These are phyloP conservation scores for Actinia tenebrosa DNA, from an alignment of 64 coral and sea anemone species.

Conservation along the genomic window DNA sequence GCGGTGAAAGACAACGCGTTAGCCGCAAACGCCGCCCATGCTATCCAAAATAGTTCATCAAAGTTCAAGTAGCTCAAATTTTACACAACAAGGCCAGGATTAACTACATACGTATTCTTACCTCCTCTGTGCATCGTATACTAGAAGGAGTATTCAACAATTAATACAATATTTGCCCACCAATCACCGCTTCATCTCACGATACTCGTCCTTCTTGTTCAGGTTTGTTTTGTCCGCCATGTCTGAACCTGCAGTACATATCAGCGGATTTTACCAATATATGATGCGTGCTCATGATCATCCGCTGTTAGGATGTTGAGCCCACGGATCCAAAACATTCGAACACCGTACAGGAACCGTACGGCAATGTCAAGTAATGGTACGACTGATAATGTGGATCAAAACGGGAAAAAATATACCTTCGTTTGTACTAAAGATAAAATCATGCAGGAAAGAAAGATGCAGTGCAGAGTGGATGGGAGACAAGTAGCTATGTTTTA, in stretches of 20 bases:
- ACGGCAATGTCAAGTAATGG: neutral
- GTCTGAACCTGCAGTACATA: neutral
- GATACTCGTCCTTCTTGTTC: neutral
- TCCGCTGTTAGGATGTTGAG: neutral
- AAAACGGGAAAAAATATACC: neutral
- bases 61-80: neutral
- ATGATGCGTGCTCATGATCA: neutral
- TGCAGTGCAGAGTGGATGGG: conserved; percentile 36
- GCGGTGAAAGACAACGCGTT: too few relatives aligned
- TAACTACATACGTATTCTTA: neutral
- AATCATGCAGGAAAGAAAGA: conserved; percentile 28
- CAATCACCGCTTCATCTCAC: neutral
- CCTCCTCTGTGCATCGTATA: neutral
- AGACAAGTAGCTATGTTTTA: conserved; percentile 48
- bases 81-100: neutral
- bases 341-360: neutral
- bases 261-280: neutral
- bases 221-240: neutral
- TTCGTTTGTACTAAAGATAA: conserved; percentile 30
- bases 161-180: neutral
- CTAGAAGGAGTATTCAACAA: neutral
- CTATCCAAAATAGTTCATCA: too few relatives aligned
- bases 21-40: too few relatives aligned
- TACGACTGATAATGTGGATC: neutral
- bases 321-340: neutral